A percentile compares a stretch with the other conserved stretches of the same genome.
Evolutionary conservation across 2,888 invertebrate genomes (phyloP).

Genomic region (Synergus laeviventris): DNA sequence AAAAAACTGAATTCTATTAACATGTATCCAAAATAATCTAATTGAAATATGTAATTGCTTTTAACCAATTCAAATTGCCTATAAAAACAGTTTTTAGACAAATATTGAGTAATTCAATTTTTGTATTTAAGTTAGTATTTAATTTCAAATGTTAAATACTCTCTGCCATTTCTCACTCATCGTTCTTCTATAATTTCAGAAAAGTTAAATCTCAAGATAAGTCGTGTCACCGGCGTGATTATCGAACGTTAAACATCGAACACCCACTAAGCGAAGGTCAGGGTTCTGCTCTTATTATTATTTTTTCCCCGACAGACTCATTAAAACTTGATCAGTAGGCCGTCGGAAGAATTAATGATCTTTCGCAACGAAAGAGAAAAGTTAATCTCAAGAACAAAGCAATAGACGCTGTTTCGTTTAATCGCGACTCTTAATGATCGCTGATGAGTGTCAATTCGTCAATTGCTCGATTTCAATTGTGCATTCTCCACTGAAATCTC

Average conservation of each 20-base stretch:
- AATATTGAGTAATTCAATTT: no score
- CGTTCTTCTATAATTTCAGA: neutral
- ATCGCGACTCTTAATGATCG: constrained; percentile 46
- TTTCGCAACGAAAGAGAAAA: constrained; percentile 34
- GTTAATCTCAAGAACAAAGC: constrained; percentile 47
- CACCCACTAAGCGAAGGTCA: constrained; percentile 8
- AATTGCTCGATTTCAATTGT: constrained; percentile 42
- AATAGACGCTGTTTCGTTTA: constrained; percentile 40
- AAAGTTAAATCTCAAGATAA: neutral
- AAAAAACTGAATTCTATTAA: neutral
- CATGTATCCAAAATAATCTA: no score
- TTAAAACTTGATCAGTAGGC: constrained; percentile 10
- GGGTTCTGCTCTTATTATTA: neutral
- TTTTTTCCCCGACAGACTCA: constrained; percentile 7
- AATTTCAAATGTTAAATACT: no score
- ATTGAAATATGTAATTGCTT: no score
- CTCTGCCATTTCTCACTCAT: neutral
- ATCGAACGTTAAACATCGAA: neutral
- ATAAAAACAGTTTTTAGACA: no score
- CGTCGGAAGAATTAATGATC: constrained; percentile 24
- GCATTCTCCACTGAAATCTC: neutral
- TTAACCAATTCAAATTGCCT: no score
- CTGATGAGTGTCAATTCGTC: constrained; percentile 50
- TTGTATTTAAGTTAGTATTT: no score
- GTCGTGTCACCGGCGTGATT: neutral